These are phyloP conservation scores for Ctenicera cuprea DNA, from an alignment of 2,888 invertebrate species.

Conservation along the genomic window DNA sequence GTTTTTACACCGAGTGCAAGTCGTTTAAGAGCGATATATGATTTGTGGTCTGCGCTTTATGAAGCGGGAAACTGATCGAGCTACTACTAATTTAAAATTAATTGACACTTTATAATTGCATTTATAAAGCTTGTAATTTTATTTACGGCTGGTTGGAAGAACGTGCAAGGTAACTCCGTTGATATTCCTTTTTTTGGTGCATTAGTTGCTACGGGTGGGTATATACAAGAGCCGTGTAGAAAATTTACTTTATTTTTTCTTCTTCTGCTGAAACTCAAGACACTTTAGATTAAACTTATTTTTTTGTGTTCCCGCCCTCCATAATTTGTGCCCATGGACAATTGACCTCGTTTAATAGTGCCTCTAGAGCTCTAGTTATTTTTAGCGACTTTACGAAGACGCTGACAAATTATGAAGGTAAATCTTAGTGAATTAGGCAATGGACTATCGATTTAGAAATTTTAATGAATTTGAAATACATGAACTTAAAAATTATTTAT, in stretches of 20 bases:
- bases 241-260: constrained; percentile 9
- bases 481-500: too few species aligned
- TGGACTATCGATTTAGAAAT: constrained; percentile 2
- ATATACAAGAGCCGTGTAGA: constrained; percentile 2
- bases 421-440: constrained; percentile 5
- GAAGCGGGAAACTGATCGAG: constrained; percentile 28
- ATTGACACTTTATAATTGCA: constrained; percentile 42
- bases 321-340: constrained; percentile 11
- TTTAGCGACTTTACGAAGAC: constrained; percentile 3
- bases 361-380: not conserved
- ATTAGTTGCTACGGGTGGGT: constrained; percentile 10
- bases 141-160: constrained; percentile 24
- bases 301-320: constrained; percentile 1
- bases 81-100: constrained; percentile 39
- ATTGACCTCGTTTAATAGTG: constrained; percentile 2
- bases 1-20: not conserved
- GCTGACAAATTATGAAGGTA: constrained; percentile 8
- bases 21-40: constrained; percentile 10
- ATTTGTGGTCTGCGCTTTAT: constrained; percentile 30
- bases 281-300: constrained; percentile 16
- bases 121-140: constrained; percentile 35
- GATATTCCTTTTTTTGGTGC: constrained; percentile 7
- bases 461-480: not conserved
- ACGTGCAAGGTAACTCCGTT: constrained; percentile 13
- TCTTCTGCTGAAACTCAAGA: not conserved